phyloP scores from a whole-genome alignment of 1,140 invertebrate species.

The Belonocnema kinseyi region DNA sequence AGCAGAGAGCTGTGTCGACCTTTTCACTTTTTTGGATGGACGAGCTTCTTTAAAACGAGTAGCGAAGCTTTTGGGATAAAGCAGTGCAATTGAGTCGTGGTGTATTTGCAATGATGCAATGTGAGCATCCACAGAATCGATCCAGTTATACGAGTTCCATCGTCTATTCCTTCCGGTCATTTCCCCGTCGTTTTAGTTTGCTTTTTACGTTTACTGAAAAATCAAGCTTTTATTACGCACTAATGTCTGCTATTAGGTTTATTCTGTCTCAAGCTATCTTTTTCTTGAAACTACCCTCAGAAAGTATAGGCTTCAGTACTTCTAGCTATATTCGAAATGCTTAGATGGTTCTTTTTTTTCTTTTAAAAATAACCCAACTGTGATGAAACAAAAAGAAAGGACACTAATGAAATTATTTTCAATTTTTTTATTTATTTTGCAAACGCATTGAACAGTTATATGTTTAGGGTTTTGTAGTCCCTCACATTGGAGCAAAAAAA shows the following conservation, averaged over 20 bases:
- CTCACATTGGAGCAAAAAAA: no score
- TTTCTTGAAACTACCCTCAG: background rate
- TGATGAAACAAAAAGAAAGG: no score
- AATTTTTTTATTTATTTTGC: no score
- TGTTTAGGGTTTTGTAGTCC: no score
- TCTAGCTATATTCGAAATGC: no score
- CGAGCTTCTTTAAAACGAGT: background rate
- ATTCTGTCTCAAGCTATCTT: background rate
- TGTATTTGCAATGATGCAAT: slow-evolving; percentile 5
- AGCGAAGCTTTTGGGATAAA: slow-evolving; percentile 11
- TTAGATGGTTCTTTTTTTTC: no score
- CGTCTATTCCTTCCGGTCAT: slow-evolving; percentile 1
- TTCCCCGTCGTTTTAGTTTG: background rate
- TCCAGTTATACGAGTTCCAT: slow-evolving; percentile 1
- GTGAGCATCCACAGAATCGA: slow-evolving; percentile 10
- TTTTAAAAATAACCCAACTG: no score
- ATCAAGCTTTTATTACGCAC: background rate
- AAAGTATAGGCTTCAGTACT: no score
- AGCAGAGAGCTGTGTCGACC: background rate
- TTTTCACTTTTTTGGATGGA: slow-evolving; percentile 10
- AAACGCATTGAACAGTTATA: no score
- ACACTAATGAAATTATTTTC: no score
- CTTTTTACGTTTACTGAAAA: background rate
- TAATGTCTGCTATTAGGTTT: background rate
- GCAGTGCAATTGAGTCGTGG: background rate